Percentiles rank a stretch among this genome's conserved stretches.
These are phyloP conservation scores for Cryptotis parvus DNA, from an alignment of 2,113 vertebrate species.

Conservation along the genomic window DNA sequence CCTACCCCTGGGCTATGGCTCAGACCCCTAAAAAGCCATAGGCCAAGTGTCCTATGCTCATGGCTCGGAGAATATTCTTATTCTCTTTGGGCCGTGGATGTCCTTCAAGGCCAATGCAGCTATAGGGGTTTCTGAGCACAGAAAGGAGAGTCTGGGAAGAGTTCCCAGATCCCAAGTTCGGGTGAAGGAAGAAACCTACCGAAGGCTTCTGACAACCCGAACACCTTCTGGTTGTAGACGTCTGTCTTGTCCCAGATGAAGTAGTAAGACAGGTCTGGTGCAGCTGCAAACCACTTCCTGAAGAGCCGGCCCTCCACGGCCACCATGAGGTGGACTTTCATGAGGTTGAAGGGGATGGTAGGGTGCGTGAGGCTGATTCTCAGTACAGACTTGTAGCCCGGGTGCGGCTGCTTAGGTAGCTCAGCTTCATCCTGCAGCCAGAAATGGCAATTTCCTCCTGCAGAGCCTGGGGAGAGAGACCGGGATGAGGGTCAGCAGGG, in stretches of 20 bases:
- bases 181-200: slow-evolving; percentile 86
- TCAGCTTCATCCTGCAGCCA: slow-evolving; percentile 93
- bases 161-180: too few species aligned
- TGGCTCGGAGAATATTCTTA: background rate
- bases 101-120: background rate
- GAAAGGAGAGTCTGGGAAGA: background rate
- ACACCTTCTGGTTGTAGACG: slow-evolving; percentile 98
- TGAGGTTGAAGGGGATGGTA: slow-evolving; percentile 97
- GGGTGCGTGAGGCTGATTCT: slow-evolving; percentile 95
- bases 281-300: slow-evolving; percentile 97
- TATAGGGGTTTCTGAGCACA: background rate
- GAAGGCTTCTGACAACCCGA: slow-evolving; percentile 95
- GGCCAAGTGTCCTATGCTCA: background rate
- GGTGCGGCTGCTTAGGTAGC: slow-evolving; percentile 96
- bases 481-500: background rate
- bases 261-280: slow-evolving; percentile 94
- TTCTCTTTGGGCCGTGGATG: background rate
- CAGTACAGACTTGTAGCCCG: slow-evolving; percentile 97
- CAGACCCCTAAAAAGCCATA: too few species aligned
- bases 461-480: slow-evolving; percentile 89
- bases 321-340: slow-evolving; percentile 99
- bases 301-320: slow-evolving; percentile 97
- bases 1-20: too few species aligned
- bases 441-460: slow-evolving; percentile 95
- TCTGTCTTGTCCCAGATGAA: slow-evolving; percentile 99